Percentiles rank a stretch among this genome's conserved stretches.
Evolutionary conservation across 2,888 invertebrate species (phyloP).

Genomic region (Caenorhabditis afra): DNA sequence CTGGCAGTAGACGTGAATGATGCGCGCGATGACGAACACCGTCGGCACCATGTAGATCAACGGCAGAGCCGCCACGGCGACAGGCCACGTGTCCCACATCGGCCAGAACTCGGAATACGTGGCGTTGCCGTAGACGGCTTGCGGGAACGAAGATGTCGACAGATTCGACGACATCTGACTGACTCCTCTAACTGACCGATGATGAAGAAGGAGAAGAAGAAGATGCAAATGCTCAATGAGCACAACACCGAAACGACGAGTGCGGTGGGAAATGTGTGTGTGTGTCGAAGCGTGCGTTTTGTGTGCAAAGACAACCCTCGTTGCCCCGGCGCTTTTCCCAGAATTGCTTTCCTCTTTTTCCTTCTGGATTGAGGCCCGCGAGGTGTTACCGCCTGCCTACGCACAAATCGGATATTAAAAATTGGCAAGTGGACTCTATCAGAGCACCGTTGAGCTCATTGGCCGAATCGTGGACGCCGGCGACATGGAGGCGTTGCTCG

Average conservation of each 20-base stretch:
- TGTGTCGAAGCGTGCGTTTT: too few relatives aligned
- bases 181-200: too few relatives aligned
- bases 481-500: neutral
- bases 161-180: too few relatives aligned
- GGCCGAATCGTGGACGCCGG: slow-evolving; percentile 8
- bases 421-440: neutral
- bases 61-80: slow-evolving; percentile 39
- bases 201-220: neutral
- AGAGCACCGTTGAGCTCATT: slow-evolving; percentile 13
- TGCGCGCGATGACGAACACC: slow-evolving; percentile 34
- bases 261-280: too few relatives aligned
- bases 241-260: too few relatives aligned
- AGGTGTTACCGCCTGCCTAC: too few relatives aligned
- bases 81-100: slow-evolving; percentile 33
- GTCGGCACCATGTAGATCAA: slow-evolving; percentile 55
- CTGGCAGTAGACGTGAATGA: slow-evolving; percentile 32
- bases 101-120: slow-evolving; percentile 26
- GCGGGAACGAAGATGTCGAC: slow-evolving; percentile 23
- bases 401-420: slow-evolving; percentile 6
- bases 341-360: neutral
- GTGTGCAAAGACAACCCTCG: too few relatives aligned
- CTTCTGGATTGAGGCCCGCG: neutral
- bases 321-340: too few relatives aligned
- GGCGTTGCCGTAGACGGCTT: slow-evolving; percentile 42
- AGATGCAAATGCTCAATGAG: neutral